Percentiles rank a stretch among this genome's conserved stretches.
These are phyloP conservation scores for Hyphantria cunea DNA, from an alignment of 1,140 invertebrate species.

Conservation along the genomic window DNA sequence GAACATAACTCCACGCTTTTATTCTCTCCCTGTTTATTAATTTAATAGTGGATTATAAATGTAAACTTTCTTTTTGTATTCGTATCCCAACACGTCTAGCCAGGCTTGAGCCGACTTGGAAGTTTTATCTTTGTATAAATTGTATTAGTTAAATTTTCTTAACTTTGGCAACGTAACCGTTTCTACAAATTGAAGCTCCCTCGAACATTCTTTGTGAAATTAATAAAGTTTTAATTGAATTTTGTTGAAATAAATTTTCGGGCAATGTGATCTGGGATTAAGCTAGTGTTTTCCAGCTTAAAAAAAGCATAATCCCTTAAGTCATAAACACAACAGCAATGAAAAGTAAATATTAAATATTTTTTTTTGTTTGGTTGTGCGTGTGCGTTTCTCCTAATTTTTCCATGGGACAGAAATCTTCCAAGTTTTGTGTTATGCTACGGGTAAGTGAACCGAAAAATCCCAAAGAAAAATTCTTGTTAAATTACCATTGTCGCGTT, in stretches of 20 bases:
- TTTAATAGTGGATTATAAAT: too few species aligned
- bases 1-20: too few species aligned
- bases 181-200: conserved; percentile 58
- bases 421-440: conserved; percentile 43
- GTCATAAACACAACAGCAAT: conserved; percentile 28
- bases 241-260: conserved; percentile 62
- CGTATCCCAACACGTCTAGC: conserved; percentile 28
- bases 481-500: conserved; percentile 38
- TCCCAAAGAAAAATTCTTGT: conserved; percentile 47
- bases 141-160: conserved; percentile 67
- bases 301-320: conserved; percentile 29
- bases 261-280: conserved; percentile 51
- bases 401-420: conserved; percentile 54
- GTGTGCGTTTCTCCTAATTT: too few species aligned
- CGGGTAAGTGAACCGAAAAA: conserved; percentile 42
- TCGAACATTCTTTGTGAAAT: conserved; percentile 71
- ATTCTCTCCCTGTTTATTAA: too few species aligned
- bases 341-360: background rate
- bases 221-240: conserved; percentile 80
- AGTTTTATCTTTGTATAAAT: conserved; percentile 59
- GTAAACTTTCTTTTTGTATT: too few species aligned
- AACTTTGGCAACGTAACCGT: conserved; percentile 59
- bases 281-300: conserved; percentile 32
- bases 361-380: background rate
- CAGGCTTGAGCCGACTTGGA: conserved; percentile 27